Conservation (phyloP, 1,140 invertebrate species). For the Sinonovacula constricta region DNA sequence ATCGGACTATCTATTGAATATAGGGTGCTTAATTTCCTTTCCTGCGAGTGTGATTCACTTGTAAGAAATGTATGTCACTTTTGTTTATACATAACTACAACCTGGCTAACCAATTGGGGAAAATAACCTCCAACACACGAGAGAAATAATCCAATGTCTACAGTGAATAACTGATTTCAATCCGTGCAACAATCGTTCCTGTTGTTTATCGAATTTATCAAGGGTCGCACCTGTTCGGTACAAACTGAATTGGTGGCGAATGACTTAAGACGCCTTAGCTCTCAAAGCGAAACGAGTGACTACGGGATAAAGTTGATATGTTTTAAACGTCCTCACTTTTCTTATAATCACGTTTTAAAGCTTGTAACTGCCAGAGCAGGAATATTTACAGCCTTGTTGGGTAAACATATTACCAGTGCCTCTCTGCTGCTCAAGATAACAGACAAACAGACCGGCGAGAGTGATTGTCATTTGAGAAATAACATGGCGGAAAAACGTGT, state of each 20-base stretch:
- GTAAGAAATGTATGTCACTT: no score
- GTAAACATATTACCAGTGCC: neutral
- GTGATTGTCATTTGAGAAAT: neutral
- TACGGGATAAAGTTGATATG: neutral
- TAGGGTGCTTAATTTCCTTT: no score
- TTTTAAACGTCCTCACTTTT: neutral
- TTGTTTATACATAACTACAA: no score
- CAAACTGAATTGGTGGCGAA: neutral
- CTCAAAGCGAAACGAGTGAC: neutral
- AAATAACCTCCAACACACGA: neutral
- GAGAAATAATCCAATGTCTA: neutral
- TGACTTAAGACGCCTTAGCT: neutral
- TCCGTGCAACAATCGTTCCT: neutral
- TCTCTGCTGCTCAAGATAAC: neutral
- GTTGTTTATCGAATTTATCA: neutral
- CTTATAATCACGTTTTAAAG: slow-evolving; percentile 1
- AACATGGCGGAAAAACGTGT: neutral
- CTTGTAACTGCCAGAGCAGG: neutral
- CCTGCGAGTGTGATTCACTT: no score
- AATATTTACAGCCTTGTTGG: neutral
- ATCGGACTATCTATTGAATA: no score
- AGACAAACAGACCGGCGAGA: neutral
- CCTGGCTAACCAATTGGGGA: neutral
- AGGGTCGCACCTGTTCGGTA: neutral
- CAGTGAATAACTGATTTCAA: neutral